These are phyloP conservation scores for Eristalinus aeneus DNA, from an alignment of 2,888 invertebrate genomes.

Conservation along the genomic window DNA sequence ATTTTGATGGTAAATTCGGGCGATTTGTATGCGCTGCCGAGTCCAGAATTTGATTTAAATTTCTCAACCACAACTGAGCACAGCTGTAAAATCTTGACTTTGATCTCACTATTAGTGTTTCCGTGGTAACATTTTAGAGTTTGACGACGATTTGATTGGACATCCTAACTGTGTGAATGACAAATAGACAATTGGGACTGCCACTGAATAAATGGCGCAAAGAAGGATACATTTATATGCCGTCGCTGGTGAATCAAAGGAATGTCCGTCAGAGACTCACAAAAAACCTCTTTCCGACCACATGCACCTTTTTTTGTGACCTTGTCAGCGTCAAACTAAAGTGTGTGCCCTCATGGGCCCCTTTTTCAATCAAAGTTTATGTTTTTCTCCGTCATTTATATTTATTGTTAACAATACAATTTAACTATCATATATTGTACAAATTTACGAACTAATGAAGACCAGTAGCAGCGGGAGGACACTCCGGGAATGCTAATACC, in stretches of 20 bases:
- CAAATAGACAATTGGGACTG: neutral
- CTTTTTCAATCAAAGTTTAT: neutral
- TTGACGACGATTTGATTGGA: neutral
- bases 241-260: too few relatives aligned
- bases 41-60: neutral
- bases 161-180: neutral
- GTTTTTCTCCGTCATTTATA: neutral
- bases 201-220: neutral
- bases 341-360: neutral
- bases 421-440: neutral
- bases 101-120: neutral
- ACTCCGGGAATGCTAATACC: conserved; percentile 19
- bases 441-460: conserved; percentile 1
- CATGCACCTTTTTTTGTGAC: neutral
- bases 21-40: neutral
- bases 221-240: too few relatives aligned
- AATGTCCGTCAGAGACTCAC: too few relatives aligned
- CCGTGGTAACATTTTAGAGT: neutral
- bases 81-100: neutral
- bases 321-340: neutral
- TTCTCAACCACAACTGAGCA: neutral
- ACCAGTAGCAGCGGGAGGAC: conserved; percentile 25
- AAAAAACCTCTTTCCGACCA: neutral
- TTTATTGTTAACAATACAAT: neutral
- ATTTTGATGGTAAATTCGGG: neutral